Evolutionary conservation across 2,888 invertebrate genomes (phyloP), one percentile per base, ranked within the genome.

Genomic region (Harmothoe impar): DNA sequence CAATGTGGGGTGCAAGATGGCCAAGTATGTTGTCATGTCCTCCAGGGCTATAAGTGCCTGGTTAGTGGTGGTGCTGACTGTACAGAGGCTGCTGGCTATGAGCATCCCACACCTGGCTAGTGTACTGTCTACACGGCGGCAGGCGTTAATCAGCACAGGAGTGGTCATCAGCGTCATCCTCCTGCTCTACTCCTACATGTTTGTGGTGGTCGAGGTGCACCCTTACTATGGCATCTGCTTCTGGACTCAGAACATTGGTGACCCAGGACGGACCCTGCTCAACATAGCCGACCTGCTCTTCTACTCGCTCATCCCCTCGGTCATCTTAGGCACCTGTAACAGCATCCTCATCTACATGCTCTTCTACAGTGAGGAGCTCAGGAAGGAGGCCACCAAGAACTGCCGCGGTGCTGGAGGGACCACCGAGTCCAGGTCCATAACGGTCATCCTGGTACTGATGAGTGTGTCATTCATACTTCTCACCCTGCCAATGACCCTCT

Each of bases 261-360:
- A 86, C 29, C 31, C 12, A 3, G 52, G 12, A 7, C 25, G 56
- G 5, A 86, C 86, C 0, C 86, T 86, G 86, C 86, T 86, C n/a
- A 86, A 86, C 54, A 86, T 86, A 10, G 29, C 56, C 54, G 86
- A 86, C 54, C 54, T 86, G 29, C 86, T 86, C n/a, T 86, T 86
- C 54, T 86, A 86, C 29, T 86, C 86, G 3, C 56, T 86, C 86
- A 86, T 86, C 56, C 86, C 86, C 0, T 23, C 86, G 0, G 56
- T 86, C 33, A 86, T 86, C 29, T 29, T 86, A 10, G 86, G 54
- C 17, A 86, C 86, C 5, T 86, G 86, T 31, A 86, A 86, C 33
- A 86, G 86, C 29, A 86, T 86, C 25, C 86, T 86, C 54, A 86
- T 86, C 52, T 86, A 86, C 86, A 86, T 86, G 86, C 54, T 86